Evolutionary conservation across 2,797 vertebrate genomes (phyloP).

Genomic region (Scyliorhinus canicula): DNA sequence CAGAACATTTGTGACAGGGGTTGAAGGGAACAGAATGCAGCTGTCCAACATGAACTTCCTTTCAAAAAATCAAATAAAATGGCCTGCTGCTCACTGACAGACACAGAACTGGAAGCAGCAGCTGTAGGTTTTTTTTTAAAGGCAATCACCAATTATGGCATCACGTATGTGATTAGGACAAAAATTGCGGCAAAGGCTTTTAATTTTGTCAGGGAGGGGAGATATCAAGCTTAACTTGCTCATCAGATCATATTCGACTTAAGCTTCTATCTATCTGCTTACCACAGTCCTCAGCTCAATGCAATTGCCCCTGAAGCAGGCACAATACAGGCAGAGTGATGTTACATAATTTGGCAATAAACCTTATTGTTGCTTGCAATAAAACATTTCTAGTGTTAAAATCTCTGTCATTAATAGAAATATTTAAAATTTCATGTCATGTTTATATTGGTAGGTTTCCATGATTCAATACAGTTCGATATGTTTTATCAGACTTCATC

Average conservation of each 20-base stretch:
- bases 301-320: slow-evolving; percentile 50
- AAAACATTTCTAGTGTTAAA: not conserved
- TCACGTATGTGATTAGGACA: slow-evolving; percentile 65
- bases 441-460: not conserved
- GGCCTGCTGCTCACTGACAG: slow-evolving; percentile 47
- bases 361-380: not conserved
- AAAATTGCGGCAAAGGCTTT: slow-evolving; percentile 66
- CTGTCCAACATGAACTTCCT: slow-evolving; percentile 48
- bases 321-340: slow-evolving; percentile 43
- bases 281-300: slow-evolving; percentile 50
- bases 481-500: slow-evolving; percentile 10
- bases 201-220: slow-evolving; percentile 61
- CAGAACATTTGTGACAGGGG: slow-evolving; percentile 56
- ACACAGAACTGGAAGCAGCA: not conserved
- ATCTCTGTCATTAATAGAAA: not conserved
- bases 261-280: slow-evolving; percentile 52
- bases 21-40: slow-evolving; percentile 61
- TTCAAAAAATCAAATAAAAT: slow-evolving; percentile 52
- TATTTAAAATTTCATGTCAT: not conserved
- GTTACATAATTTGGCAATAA: slow-evolving; percentile 42
- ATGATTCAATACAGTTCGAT: not conserved
- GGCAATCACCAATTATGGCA: slow-evolving; percentile 63
- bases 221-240: slow-evolving; percentile 53
- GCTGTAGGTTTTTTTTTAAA: slow-evolving; percentile 56
- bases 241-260: slow-evolving; percentile 63